Evolutionary conservation across 2,888 invertebrate genomes (phyloP).

Genomic region (Pachycephus smyrnensis): DNA sequence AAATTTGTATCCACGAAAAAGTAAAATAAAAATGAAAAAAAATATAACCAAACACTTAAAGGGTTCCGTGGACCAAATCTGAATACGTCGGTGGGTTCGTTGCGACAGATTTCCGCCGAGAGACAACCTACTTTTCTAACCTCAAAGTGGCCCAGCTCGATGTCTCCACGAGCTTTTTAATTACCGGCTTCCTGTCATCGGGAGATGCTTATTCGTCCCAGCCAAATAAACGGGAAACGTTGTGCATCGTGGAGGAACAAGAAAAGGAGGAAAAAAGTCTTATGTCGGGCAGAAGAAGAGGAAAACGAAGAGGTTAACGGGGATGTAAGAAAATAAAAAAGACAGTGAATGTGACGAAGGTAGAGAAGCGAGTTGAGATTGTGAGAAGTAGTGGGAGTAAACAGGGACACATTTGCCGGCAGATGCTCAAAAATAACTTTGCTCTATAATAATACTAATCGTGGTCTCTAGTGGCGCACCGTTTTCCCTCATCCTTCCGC

Average conservation of each 20-base stretch:
- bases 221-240: constrained; percentile 1
- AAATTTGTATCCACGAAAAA: not conserved
- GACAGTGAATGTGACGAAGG: not conserved
- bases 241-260: not conserved
- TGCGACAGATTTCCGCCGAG: not conserved
- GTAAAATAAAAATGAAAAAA: not conserved
- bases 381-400: constrained; percentile 4
- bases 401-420: constrained; percentile 10
- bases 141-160: not conserved
- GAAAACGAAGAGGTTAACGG: not conserved
- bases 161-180: not conserved
- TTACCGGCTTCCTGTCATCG: not conserved
- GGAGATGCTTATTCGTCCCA: not conserved
- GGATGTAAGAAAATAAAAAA: not conserved
- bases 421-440: constrained; percentile 9
- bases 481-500: not conserved
- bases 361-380: not conserved
- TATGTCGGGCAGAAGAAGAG: not conserved
- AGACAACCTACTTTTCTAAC: not conserved
- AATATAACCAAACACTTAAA: not conserved
- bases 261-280: not conserved
- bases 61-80: too few relatives aligned
- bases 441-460: constrained; percentile 10
- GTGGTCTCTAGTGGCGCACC: not conserved
- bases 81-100: not conserved